phyloP scores from a whole-genome alignment of 2,113 vertebrate species.

The Eurypyga helias region DNA sequence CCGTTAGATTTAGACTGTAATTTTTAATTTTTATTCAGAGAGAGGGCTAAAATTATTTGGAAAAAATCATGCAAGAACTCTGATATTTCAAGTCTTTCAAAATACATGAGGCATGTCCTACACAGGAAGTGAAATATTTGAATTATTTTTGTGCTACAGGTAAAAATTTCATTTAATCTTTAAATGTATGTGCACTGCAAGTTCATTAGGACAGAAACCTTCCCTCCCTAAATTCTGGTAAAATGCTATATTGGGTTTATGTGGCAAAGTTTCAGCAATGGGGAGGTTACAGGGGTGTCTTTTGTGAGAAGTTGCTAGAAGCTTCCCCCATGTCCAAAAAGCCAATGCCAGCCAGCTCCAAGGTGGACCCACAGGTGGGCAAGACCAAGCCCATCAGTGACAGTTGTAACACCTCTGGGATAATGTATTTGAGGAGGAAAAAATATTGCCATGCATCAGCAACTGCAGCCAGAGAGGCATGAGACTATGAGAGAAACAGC shows the following conservation, averaged over 20 bases:
- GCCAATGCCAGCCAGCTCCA: fast-evolving
- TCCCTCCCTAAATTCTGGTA: background rate
- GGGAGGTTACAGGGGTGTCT: background rate
- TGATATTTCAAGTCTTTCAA: background rate
- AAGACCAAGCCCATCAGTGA: fast-evolving
- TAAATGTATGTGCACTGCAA: background rate
- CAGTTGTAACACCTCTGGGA: background rate
- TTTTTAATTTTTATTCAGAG: background rate
- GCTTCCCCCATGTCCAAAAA: background rate
- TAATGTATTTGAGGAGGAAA: fast-evolving
- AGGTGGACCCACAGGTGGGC: fast-evolving
- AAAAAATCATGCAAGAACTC: background rate
- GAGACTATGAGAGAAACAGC: background rate
- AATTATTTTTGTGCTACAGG: background rate
- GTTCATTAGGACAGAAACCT: background rate
- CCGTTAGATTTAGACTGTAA: background rate
- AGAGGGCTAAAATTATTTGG: background rate
- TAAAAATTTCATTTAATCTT: background rate
- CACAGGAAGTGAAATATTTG: background rate
- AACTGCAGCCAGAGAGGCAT: background rate
- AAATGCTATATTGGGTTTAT: background rate
- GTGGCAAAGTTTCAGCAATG: background rate
- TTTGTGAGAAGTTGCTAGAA: background rate
- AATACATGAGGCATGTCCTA: background rate
- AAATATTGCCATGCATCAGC: background rate